Base-by-base conservation (phyloP, 2,113 vertebrate genomes). In the Sinocyclocheilus maitianheensis region DNA sequence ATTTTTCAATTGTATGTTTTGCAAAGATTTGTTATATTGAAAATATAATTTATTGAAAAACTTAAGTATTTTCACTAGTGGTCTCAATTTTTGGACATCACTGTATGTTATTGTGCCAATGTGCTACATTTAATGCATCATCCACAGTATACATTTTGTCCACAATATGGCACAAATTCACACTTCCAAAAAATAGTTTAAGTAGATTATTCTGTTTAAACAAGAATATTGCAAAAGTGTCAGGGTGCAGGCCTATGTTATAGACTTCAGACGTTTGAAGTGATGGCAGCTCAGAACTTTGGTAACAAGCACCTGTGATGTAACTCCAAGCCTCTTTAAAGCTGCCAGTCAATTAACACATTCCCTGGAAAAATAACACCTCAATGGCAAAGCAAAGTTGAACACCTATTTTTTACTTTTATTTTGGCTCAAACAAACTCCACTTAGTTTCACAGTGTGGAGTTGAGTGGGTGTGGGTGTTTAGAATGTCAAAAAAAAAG, bases 341-440 rank as follows among this genome's bases (percentile, higher is more conserved):
- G 74, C 81, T 76, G 82, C 34, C 67, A 90, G 72, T 86, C 87
- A 88, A 88, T 90, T 85, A 88, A 84, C 85, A 90, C 86, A 60
- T 88, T 89, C 81, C 86, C 55, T 84, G 65, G 63, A 82, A 89
- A 87, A 77, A 71, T 87, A 85, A 84, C 86, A 90, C 80, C 63
- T 90, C 63, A 9, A 34, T 71, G 67, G 84, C 81, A 86, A 86
- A 87, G 78, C 74, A 84, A 82, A 63, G 55, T 48, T 34, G 46
- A 88, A 80, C 62, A 53, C 75, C 79, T 81, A 65, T 76, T 82
- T 82, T 34, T 69, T 20, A 53, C 63, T 34, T 26, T 26, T 26
- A 26, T 53, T 79, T 75, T 83, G 83, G 78, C 87, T 82, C 51
- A 51, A 13, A 60, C 20, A 60, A 58, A 86, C 26, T 81, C 76